phyloP scores from a whole-genome alignment of 2,113 vertebrate genomes.

The Gallinago media region DNA sequence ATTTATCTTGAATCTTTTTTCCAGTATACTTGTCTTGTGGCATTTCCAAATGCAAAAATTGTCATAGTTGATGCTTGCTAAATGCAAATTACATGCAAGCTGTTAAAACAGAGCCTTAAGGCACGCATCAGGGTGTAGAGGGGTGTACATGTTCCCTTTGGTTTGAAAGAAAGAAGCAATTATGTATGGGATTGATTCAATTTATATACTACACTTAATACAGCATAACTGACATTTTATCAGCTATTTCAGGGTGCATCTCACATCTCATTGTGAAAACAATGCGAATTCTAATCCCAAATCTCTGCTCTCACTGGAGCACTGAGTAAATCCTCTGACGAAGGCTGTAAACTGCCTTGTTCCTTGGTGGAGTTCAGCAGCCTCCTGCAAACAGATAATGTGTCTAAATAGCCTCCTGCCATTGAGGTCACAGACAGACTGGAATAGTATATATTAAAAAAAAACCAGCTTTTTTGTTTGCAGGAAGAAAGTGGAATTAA shows the following conservation, averaged over 20 bases:
- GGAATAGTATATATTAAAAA: neutral
- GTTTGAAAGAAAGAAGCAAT: conserved; percentile 56
- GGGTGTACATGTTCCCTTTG: neutral
- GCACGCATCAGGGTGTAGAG: conserved; percentile 7
- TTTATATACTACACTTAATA: neutral
- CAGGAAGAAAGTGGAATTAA: conserved; percentile 10
- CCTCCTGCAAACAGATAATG: neutral
- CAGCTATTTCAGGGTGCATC: neutral
- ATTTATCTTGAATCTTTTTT: neutral
- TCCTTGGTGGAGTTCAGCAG: neutral
- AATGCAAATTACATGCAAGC: neutral
- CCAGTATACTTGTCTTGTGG: neutral
- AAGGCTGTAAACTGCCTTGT: neutral
- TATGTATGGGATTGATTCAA: conserved; percentile 14
- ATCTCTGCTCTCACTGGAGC: neutral
- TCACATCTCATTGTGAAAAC: neutral
- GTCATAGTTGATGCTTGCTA: neutral
- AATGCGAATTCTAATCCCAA: neutral
- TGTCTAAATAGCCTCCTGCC: neutral
- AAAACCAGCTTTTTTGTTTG: neutral
- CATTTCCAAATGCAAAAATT: neutral
- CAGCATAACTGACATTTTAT: neutral
- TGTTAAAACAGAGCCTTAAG: conserved; percentile 40
- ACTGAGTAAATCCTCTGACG: neutral
- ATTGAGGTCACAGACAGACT: neutral